phyloP scores from a whole-genome alignment of 2,113 vertebrate genomes.

The Cynopterus brachyotis region DNA sequence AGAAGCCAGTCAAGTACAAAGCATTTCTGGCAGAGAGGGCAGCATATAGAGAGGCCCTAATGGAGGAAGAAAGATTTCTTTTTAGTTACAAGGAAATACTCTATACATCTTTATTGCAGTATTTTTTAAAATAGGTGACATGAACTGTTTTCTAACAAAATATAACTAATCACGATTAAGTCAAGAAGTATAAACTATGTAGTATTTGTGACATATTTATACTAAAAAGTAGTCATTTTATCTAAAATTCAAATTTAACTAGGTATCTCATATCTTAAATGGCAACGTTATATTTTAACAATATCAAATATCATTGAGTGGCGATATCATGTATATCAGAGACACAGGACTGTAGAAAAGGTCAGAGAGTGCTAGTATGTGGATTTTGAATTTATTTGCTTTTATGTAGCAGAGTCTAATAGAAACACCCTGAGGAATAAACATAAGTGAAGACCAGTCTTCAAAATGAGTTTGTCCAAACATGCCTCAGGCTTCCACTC shows the following conservation, averaged over 20 bases:
- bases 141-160: not conserved
- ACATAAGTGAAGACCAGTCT: not conserved
- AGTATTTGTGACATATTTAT: not conserved
- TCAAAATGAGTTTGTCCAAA: not conserved
- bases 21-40: not conserved
- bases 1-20: not conserved
- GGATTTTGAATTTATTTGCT: not conserved
- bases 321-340: not conserved
- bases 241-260: not conserved
- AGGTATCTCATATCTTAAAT: not conserved
- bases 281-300: not conserved
- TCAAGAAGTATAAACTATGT: not conserved
- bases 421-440: not conserved
- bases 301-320: not conserved
- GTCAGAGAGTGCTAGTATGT: not conserved
- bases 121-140: not conserved
- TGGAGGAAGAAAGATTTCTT: not conserved
- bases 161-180: not conserved
- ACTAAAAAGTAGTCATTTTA: not conserved
- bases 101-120: not conserved
- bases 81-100: not conserved
- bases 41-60: not conserved
- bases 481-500: not conserved
- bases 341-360: not conserved
- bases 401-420: not conserved